Conservation (phyloP, 2,888 invertebrate genomes). For the Sesia bembeciformis region DNA sequence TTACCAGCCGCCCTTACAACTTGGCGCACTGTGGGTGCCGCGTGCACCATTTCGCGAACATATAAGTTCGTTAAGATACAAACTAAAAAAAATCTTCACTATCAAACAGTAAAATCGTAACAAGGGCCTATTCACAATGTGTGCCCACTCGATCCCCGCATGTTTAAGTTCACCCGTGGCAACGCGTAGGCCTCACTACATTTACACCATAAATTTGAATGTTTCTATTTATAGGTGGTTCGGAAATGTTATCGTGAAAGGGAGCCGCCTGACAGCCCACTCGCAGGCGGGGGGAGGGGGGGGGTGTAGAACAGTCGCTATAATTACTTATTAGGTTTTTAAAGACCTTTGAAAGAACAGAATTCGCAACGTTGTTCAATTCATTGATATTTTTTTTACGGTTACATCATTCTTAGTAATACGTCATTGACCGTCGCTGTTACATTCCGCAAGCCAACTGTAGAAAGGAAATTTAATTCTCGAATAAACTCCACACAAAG, state of each 20-base stretch:
- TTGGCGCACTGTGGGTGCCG: too few relatives aligned
- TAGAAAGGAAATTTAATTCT: not conserved
- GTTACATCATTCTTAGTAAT: not conserved
- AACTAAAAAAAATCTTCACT: too few relatives aligned
- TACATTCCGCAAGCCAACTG: not conserved
- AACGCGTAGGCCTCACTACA: constrained; percentile 46
- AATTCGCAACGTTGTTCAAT: not conserved
- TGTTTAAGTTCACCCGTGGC: not conserved
- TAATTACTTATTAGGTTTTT: not conserved
- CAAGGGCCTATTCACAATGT: not conserved
- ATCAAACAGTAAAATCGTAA: too few relatives aligned
- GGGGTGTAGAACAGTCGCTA: constrained; percentile 2
- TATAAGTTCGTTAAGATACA: too few relatives aligned
- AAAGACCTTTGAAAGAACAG: not conserved
- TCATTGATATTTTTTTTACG: not conserved
- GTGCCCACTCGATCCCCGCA: not conserved
- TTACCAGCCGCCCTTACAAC: too few relatives aligned
- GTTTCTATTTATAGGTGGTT: constrained; percentile 48
- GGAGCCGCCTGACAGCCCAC: constrained; percentile 24
- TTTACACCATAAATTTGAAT: constrained; percentile 48
- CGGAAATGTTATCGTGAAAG: constrained; percentile 38
- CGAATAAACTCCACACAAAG: too few relatives aligned
- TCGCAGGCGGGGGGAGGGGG: constrained; percentile 25
- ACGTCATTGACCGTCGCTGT: not conserved
- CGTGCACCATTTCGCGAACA: too few relatives aligned